Evolutionary conservation across 2,113 vertebrate species (phyloP).

Genomic region (Paradoxurus hermaphroditus): DNA sequence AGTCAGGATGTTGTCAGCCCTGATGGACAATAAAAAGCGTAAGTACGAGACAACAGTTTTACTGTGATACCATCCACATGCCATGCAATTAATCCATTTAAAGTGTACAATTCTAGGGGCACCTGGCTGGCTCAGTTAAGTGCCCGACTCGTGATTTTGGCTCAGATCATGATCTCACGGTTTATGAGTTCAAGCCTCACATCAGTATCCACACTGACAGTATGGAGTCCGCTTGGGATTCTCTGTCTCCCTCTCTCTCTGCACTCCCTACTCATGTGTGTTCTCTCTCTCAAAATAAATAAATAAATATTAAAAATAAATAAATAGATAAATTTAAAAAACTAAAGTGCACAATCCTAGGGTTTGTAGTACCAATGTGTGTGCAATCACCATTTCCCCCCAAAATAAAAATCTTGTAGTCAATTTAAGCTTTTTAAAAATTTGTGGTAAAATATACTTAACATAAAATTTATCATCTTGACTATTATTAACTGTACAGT

Average conservation of each 20-base stretch:
- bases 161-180: too few species aligned
- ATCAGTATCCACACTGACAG: too few species aligned
- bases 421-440: background rate
- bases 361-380: background rate
- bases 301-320: too few species aligned
- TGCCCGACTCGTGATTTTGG: too few species aligned
- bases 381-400: background rate
- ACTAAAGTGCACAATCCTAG: background rate
- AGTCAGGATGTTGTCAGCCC: background rate
- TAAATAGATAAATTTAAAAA: too few species aligned
- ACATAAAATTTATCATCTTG: background rate
- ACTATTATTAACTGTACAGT: background rate
- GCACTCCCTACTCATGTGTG: too few species aligned
- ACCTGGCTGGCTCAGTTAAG: too few species aligned
- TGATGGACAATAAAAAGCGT: background rate
- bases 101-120: background rate
- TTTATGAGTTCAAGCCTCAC: too few species aligned
- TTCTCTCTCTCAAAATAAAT: too few species aligned
- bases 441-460: background rate
- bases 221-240: too few species aligned
- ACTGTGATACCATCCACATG: background rate
- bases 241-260: too few species aligned
- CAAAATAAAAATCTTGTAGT: background rate
- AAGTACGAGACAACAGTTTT: background rate
- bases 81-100: background rate